phyloP scores from a whole-genome alignment of 2,113 vertebrate genomes.

The Rhinolophus ferrumequinum region DNA sequence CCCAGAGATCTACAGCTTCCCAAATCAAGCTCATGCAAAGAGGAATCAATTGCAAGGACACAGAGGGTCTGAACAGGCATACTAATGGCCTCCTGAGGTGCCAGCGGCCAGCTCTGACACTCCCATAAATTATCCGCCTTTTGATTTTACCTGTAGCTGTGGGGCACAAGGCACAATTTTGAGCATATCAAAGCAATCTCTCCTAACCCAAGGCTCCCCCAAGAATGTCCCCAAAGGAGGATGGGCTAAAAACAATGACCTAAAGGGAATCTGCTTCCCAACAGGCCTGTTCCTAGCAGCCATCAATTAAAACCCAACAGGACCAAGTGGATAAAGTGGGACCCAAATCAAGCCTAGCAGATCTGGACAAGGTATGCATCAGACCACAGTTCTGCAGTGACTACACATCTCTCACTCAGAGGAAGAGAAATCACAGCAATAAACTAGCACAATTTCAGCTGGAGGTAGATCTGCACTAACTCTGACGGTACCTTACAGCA shows the following conservation, averaged over 20 bases:
- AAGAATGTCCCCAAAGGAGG: conserved; percentile 70
- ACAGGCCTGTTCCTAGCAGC: conserved; percentile 44
- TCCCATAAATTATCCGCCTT: conserved; percentile 83
- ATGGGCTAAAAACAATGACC: conserved; percentile 76
- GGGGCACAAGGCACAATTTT: conserved; percentile 80
- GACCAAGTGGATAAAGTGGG: conserved; percentile 47
- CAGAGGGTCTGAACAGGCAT: conserved; percentile 82
- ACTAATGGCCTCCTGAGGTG: conserved; percentile 82
- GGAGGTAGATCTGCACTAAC: not conserved
- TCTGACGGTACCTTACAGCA: not conserved
- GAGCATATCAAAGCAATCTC: conserved; percentile 80
- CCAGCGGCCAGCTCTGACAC: conserved; percentile 82
- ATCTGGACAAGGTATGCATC: conserved; percentile 25
- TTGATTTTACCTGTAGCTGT: conserved; percentile 83
- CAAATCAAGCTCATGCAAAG: conserved; percentile 82
- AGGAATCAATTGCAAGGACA: conserved; percentile 83
- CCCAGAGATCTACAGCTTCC: conserved; percentile 83
- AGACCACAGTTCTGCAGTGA: conserved; percentile 15
- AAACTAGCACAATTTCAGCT: conserved; percentile 54
- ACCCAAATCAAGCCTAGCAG: conserved; percentile 32
- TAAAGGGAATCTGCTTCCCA: conserved; percentile 68
- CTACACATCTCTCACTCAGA: conserved; percentile 40
- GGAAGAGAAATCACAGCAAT: conserved; percentile 64
- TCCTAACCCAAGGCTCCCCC: conserved; percentile 67
- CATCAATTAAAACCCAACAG: conserved; percentile 72